phyloP scores from a whole-genome alignment of 2,113 vertebrate genomes.

The Hippocampus comes region DNA sequence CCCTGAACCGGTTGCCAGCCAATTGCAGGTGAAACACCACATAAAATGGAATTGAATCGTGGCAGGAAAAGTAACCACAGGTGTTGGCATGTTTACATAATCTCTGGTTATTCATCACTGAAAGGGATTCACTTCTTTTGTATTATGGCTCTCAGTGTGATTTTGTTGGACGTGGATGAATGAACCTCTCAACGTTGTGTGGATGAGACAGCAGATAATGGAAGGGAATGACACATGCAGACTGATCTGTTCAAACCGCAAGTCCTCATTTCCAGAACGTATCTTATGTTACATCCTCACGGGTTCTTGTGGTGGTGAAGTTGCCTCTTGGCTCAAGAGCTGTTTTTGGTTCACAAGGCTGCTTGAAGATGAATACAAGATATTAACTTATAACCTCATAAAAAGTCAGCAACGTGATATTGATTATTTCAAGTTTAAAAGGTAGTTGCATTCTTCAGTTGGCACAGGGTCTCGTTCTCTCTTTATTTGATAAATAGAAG shows the following conservation, averaged over 20 bases:
- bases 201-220: conserved; percentile 40
- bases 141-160: conserved; percentile 28
- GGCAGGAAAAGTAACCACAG: conserved; percentile 4
- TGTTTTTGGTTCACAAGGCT: conserved; percentile 28
- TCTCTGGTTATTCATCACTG: conserved; percentile 29
- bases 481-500: neutral
- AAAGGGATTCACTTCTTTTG: conserved; percentile 17
- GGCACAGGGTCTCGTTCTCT: neutral
- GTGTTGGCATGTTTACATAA: conserved; percentile 37
- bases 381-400: conserved; percentile 1
- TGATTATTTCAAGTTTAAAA: neutral
- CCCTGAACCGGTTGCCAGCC: no score
- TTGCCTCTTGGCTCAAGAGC: conserved; percentile 28
- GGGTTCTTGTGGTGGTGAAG: conserved; percentile 15
- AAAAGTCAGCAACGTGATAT: neutral
- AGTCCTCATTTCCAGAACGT: conserved; percentile 36
- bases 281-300: conserved; percentile 30
- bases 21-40: neutral
- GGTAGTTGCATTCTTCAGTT: neutral
- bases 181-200: conserved; percentile 23
- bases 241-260: conserved; percentile 39
- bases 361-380: conserved; percentile 20
- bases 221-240: conserved; percentile 13
- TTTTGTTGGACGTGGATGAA: conserved; percentile 42
- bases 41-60: conserved; percentile 9